Percentiles rank a stretch among this genome's conserved stretches.
These are phyloP conservation scores for Petrocephalus sullivani DNA, from an alignment of 2,797 vertebrate genomes.

Conservation along the genomic window DNA sequence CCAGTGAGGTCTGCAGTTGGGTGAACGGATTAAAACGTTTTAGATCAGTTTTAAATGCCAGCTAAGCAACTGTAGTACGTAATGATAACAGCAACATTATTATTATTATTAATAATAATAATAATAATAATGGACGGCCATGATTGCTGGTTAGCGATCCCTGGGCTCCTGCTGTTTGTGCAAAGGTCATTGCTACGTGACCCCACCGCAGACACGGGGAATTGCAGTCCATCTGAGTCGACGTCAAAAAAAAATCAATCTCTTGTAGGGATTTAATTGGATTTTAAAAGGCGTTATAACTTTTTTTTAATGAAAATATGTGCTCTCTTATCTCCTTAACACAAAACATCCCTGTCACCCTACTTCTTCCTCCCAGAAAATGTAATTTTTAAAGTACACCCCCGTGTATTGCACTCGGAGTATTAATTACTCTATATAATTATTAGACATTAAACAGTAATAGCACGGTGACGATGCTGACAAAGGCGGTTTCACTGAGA, in stretches of 20 bases:
- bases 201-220: background rate
- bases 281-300: background rate
- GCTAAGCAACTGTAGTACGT: background rate
- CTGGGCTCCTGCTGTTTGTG: background rate
- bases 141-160: background rate
- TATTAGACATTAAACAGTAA: constrained; percentile 4
- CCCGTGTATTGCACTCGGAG: background rate
- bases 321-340: background rate
- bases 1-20: background rate
- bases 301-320: background rate
- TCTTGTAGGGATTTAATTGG: background rate
- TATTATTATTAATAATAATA: background rate
- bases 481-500: background rate
- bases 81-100: background rate
- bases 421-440: constrained; percentile 9
- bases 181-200: background rate
- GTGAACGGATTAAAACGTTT: background rate
- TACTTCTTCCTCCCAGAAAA: background rate
- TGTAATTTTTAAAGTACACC: background rate
- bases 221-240: background rate
- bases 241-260: background rate
- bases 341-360: background rate
- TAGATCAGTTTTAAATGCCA: background rate
- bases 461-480: background rate
- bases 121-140: background rate